phyloP scores from a whole-genome alignment of 1,140 invertebrate genomes.

The Drosophila jambulina region DNA sequence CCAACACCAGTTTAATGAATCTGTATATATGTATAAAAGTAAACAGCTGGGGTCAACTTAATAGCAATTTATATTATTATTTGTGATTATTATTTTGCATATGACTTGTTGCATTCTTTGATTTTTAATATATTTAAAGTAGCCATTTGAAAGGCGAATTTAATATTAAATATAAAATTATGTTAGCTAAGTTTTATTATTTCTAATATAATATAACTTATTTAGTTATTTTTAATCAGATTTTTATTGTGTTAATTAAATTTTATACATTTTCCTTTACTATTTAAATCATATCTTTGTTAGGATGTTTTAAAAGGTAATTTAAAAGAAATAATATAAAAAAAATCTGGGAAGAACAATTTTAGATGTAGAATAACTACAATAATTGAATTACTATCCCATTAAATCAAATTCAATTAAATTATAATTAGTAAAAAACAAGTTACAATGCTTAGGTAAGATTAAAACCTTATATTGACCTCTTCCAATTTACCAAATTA shows the following conservation, averaged over 20 bases:
- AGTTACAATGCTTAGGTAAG: background rate
- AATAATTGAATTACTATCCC: background rate
- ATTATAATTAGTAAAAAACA: background rate
- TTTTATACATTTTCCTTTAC: background rate
- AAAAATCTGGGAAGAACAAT: fast-evolving
- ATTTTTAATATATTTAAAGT: background rate
- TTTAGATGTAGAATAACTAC: background rate
- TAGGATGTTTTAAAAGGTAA: too few species aligned
- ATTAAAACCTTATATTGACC: background rate
- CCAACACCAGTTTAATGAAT: conserved; percentile 16
- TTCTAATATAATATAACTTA: background rate
- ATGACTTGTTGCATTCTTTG: background rate
- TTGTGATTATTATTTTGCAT: background rate
- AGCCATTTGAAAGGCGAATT: background rate
- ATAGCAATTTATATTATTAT: background rate
- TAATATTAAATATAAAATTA: background rate
- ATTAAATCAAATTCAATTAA: too few species aligned
- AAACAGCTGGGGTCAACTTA: conserved; percentile 10
- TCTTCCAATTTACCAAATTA: too few species aligned
- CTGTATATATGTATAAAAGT: conserved; percentile 17
- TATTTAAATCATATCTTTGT: background rate
- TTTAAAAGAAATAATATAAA: background rate
- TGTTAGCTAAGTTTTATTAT: too few species aligned
- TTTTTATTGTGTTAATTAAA: background rate
- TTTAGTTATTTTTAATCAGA: background rate